These are phyloP conservation scores for Anas bernieri DNA, from an alignment of 2,797 vertebrate species.

Conservation along the genomic window DNA sequence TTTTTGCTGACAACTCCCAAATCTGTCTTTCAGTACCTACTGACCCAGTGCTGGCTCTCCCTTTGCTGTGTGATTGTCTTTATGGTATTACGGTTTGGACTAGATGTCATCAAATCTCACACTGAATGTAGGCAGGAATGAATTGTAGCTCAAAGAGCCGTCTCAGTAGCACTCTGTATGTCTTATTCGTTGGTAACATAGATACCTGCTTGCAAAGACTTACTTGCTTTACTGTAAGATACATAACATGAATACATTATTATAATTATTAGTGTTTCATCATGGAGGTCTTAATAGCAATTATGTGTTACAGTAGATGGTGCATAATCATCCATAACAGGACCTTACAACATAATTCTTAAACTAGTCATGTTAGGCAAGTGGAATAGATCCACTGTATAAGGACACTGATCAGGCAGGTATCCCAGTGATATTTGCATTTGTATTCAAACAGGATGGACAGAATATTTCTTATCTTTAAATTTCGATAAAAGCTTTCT, in stretches of 20 bases:
- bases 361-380: neutral
- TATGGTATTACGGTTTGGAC: neutral
- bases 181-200: neutral
- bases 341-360: neutral
- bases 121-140: neutral
- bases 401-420: neutral
- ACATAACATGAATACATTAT: neutral
- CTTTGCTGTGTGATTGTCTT: slow-evolving; percentile 34
- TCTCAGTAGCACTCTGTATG: neutral
- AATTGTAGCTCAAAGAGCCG: neutral
- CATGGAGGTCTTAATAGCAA: neutral
- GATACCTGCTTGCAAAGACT: neutral
- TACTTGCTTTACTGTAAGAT: neutral
- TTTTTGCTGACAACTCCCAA: slow-evolving; percentile 63
- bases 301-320: neutral
- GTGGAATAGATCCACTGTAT: neutral
- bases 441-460: neutral
- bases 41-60: slow-evolving; percentile 67
- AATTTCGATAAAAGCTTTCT: neutral
- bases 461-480: neutral
- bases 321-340: neutral
- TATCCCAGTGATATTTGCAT: neutral
- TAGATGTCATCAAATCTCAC: slow-evolving; percentile 39
- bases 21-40: slow-evolving; percentile 48
- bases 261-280: neutral